Conservation (phyloP, 2,888 invertebrate genomes). For the Siphlonurus alternatus region DNA sequence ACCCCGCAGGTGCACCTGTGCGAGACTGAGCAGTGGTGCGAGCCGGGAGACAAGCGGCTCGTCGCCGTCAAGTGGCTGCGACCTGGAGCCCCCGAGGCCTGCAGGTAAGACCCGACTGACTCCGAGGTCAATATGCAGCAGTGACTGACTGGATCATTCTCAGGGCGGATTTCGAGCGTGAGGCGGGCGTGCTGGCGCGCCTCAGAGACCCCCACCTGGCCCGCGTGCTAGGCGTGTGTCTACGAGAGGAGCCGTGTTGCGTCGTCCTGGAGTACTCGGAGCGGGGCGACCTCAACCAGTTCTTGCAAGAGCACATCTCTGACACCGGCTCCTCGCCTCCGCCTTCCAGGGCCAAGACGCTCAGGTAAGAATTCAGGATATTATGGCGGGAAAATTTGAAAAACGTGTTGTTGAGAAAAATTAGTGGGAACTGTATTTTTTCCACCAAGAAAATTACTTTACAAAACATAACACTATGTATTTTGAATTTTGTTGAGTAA, state of each 20-base stretch:
- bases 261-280: constrained; percentile 73
- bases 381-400: too few relatives aligned
- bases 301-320: constrained; percentile 51
- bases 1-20: constrained; percentile 20
- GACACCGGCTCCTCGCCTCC: constrained; percentile 46
- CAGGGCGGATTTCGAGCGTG: constrained; percentile 52
- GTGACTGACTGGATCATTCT: neutral
- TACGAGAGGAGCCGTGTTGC: constrained; percentile 37
- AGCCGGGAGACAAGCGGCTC: constrained; percentile 30
- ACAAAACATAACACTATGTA: neutral
- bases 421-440: too few relatives aligned
- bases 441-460: too few relatives aligned
- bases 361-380: constrained; percentile 36
- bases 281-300: constrained; percentile 67
- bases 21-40: constrained; percentile 23
- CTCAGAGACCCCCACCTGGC: constrained; percentile 24
- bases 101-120: constrained; percentile 23
- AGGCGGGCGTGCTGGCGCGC: constrained; percentile 50
- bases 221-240: constrained; percentile 6
- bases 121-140: neutral
- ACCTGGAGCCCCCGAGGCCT: constrained; percentile 35
- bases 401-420: too few relatives aligned
- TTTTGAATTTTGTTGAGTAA: neutral
- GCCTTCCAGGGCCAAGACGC: constrained; percentile 41
- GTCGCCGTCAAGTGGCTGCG: constrained; percentile 59